Base-by-base conservation (phyloP, 2,797 vertebrate genomes). In the Champsocephalus gunnari region DNA sequence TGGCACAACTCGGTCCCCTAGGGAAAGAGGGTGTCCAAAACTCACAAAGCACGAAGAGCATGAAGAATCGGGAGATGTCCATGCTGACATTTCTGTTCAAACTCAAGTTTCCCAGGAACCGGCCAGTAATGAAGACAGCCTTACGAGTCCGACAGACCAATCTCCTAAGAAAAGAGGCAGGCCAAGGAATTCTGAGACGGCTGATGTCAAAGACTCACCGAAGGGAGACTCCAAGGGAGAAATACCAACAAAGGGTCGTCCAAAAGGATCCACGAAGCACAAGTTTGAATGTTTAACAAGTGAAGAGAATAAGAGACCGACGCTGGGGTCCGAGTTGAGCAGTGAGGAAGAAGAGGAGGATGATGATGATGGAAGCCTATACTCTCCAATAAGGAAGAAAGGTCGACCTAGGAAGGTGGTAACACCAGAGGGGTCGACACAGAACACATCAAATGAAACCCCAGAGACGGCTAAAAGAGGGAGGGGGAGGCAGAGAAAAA, bases 131-230 rank as follows among this genome's bases (percentile, higher is more conserved):
- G 66, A 71, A 55, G 73, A 56, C 34, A 12, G 12, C 14, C 4
- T 19, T 9, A 7, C 7, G 4, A 28, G 28, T 28, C 28, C 28
- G 3, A 63, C 61, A 45, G 78, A 75, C 24, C 58, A 21, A n/a
- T 38, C 72, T 32, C 78, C 82, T 21, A 88, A 70, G 70, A 92
- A 89, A 81, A 82, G 92, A 75, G 93, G 93, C 13, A 73, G 92
- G 51, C 94, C 93, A 1, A 90, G 73, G 71, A 89, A 92, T 21
- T 80, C 89, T 9, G 56, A 71, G 50, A 81, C 71, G 47, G 38
- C 3, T 5, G n/a, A 51, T 9, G 28, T n/a, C 6, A 60, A 64
- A 66, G 66, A 73, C 7, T 60, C 93, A 43, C 69, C 86, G 0
- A 93, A 92, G 8, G 90, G 90, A 55, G 83, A 65, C 32, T 53